Base-by-base conservation (phyloP, 1,140 invertebrate genomes). In the Plodia interpunctella region DNA sequence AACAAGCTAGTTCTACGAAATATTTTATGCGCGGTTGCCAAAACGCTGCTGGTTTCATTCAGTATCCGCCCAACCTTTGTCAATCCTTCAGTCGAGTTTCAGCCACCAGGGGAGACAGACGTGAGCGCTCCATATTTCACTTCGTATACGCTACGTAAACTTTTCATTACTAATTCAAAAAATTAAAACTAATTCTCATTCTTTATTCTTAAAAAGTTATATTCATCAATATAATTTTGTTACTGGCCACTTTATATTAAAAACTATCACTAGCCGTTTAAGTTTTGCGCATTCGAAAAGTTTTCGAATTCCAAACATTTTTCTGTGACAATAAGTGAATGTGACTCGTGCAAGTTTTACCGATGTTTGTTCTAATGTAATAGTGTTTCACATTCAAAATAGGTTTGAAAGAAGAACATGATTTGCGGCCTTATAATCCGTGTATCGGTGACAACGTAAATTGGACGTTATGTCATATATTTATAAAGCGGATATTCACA, bases 391-490 rank as follows among this genome's bases (percentile, higher is more conserved):
- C 51, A 13, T n/a, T 53, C 19, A 53, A 53, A 53, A 53, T 53
- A 53, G 51, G 51, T 21, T 8, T 58, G 51, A 25, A 25, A n/a
- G 51, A 25, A 53, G 51, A 53, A 1, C 13, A 80, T 77, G 76
- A 52, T 19, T 58, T 52, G 44, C 61, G 67, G 65, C 59, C 57
- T 21, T 62, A 44, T 63, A 72, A 18, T 52, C 66, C 65, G 50
- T 88, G 85, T 58, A 65, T 60, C 61, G 76, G 78, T 49, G 57
- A 53, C 53, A 66, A 78, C 57, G 49, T 88, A 57, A 88, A 88
- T 32, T 79, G 77, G 80, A 88, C 85, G 72, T 72, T 86, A 87
- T 88, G 85, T 68, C 79, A 74, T 49, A 78, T 72, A 51, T 71
- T 83, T 21, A 75, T 85, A 56, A 76, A 78, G 70, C 65, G 77